phyloP scores from a whole-genome alignment of 1,140 invertebrate genomes.

The Pogonomyrmex californicus region DNA sequence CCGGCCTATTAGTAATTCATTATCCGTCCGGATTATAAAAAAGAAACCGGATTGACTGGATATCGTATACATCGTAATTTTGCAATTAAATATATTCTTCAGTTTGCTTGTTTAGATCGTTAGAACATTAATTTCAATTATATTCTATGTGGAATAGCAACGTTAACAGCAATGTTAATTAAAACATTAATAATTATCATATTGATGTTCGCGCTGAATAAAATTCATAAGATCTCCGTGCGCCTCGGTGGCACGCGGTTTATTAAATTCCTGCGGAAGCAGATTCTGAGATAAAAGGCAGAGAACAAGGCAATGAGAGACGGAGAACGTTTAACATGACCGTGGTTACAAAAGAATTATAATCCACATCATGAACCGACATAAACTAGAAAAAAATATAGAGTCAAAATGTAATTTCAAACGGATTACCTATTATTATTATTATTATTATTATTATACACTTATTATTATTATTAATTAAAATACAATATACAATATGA shows the following conservation, averaged over 20 bases:
- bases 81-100: constrained; percentile 4
- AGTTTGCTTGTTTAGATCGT: neutral
- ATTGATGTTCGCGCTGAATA: constrained; percentile 11
- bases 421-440: neutral
- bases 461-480: neutral
- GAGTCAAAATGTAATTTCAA: constrained; percentile 20
- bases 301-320: neutral
- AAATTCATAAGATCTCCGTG: constrained; percentile 42
- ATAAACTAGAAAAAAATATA: neutral
- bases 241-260: constrained; percentile 18
- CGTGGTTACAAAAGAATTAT: constrained; percentile 31
- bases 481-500: constrained; percentile 22
- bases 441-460: too few relatives aligned
- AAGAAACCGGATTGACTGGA: too few relatives aligned
- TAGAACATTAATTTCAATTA: neutral
- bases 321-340: constrained; percentile 8
- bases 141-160: neutral
- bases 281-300: constrained; percentile 35
- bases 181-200: constrained; percentile 14
- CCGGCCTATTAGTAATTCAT: too few relatives aligned
- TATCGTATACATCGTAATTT: too few relatives aligned
- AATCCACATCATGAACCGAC: constrained; percentile 6
- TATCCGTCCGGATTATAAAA: too few relatives aligned
- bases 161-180: neutral
- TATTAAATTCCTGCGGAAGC: constrained; percentile 55